These are phyloP conservation scores for Hirundo rustica DNA, from an alignment of 2,797 vertebrate genomes.

Conservation along the genomic window DNA sequence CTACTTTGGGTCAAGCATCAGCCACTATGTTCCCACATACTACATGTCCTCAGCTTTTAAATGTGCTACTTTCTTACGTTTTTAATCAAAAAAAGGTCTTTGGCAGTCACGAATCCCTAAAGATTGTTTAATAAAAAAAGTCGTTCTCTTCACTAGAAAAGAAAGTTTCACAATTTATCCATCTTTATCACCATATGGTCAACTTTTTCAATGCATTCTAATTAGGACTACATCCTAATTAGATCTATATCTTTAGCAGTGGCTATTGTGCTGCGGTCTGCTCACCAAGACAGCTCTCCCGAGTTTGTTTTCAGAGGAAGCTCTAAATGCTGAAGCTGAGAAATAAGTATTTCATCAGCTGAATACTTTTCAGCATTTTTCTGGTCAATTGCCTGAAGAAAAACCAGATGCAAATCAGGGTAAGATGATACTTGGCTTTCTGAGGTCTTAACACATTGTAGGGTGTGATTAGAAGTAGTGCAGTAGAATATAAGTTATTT, in stretches of 20 bases:
- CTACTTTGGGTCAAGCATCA: background rate
- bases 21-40: background rate
- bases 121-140: background rate
- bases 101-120: background rate
- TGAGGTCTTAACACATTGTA: background rate
- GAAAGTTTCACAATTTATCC: background rate
- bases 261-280: background rate
- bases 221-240: constrained; percentile 37
- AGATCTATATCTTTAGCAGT: background rate
- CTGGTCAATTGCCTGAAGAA: background rate
- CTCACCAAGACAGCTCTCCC: background rate
- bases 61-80: background rate
- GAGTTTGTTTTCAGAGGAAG: background rate
- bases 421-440: background rate
- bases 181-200: constrained; percentile 49
- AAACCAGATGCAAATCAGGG: background rate
- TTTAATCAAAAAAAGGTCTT: background rate
- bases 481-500: background rate
- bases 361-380: background rate
- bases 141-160: background rate
- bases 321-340: background rate
- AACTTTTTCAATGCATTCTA: background rate
- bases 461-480: background rate
- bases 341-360: background rate
- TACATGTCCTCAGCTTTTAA: background rate